phyloP scores from a whole-genome alignment of 2,888 invertebrate species.

The Fragum sueziense region DNA sequence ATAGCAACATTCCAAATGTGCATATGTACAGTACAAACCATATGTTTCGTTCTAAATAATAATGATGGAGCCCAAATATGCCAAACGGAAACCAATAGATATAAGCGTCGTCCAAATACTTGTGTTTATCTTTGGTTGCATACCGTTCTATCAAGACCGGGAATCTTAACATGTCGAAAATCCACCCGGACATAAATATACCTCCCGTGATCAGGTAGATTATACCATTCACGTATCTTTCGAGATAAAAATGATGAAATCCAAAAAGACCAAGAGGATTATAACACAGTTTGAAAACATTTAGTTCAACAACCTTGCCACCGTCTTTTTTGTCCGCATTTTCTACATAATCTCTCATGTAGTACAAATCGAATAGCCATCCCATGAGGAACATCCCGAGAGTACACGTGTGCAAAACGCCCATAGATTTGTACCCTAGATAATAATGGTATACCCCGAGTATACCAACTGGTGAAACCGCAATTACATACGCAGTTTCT shows the following conservation, averaged over 20 bases:
- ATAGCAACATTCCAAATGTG: slow-evolving; percentile 57
- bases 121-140: slow-evolving; percentile 51
- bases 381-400: no score
- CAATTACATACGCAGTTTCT: slow-evolving; percentile 54
- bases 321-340: no score
- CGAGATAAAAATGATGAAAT: slow-evolving; percentile 55
- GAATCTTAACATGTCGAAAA: slow-evolving; percentile 56
- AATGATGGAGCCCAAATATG: slow-evolving; percentile 58
- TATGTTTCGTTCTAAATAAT: slow-evolving; percentile 44
- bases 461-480: slow-evolving; percentile 53
- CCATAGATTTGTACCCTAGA: no score
- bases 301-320: no score
- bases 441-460: no score
- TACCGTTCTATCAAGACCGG: slow-evolving; percentile 57
- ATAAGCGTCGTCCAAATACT: slow-evolving; percentile 63
- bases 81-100: slow-evolving; percentile 56
- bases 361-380: no score
- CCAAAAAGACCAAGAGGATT: slow-evolving; percentile 55
- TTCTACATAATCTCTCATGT: no score
- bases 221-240: slow-evolving; percentile 53
- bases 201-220: slow-evolving; percentile 52
- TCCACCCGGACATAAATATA: slow-evolving; percentile 55
- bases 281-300: no score
- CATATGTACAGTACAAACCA: slow-evolving; percentile 56
- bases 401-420: no score